Percentiles rank a stretch among this genome's conserved stretches.
Evolutionary conservation across 2,797 vertebrate genomes (phyloP).

Genomic region (Bradypus variegatus): DNA sequence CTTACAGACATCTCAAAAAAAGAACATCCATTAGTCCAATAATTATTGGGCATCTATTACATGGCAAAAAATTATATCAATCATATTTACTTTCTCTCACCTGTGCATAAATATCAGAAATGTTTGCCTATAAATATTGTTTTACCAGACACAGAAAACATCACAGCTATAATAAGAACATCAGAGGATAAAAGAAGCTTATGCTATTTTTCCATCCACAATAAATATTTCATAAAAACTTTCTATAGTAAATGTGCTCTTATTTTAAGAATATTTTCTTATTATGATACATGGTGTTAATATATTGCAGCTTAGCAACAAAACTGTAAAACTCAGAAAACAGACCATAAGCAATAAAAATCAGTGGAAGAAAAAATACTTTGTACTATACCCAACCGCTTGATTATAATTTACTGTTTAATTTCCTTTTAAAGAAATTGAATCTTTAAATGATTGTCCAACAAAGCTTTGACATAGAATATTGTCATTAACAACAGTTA

Average conservation of each 20-base stretch:
- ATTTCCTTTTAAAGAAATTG: background rate
- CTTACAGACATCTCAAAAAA: conserved; percentile 24
- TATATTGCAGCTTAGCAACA: conserved; percentile 25
- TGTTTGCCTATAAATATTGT: background rate
- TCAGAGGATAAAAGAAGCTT: conserved; percentile 10
- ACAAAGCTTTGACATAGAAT: conserved; percentile 8
- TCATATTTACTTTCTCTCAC: background rate
- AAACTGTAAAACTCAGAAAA: conserved; percentile 41
- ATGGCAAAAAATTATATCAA: background rate
- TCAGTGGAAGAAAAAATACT: background rate
- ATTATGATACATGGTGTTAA: background rate
- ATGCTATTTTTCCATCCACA: background rate
- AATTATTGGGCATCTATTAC: background rate
- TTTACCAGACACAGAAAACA: conserved; percentile 11
- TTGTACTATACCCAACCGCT: background rate
- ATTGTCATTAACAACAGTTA: conserved; percentile 2
- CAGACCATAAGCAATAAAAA: conserved; percentile 28
- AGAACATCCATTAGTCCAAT: background rate
- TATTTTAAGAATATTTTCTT: conserved; percentile 40
- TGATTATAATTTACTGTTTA: conserved; percentile 10
- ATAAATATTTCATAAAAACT: conserved; percentile 33
- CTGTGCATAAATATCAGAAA: background rate
- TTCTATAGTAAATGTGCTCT: background rate
- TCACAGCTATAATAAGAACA: conserved; percentile 12
- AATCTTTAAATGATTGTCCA: conserved; percentile 34